Evolutionary conservation across 2,797 vertebrate species (phyloP).

Genomic region (Chanos chanos): DNA sequence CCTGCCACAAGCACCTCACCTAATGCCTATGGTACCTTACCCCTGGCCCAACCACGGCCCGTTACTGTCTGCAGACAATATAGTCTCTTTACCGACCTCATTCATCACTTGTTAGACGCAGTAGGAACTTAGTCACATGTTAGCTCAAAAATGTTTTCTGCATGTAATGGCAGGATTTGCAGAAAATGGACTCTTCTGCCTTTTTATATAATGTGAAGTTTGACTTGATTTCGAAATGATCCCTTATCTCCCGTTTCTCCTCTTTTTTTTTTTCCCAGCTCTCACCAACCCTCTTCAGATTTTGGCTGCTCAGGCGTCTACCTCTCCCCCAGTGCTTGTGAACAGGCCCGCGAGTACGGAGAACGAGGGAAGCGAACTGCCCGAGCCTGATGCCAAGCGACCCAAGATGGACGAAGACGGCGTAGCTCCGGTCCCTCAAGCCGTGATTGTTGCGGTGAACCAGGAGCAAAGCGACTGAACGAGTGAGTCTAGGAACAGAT

Average conservation of each 20-base stretch:
- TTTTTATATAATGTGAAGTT: too few species aligned
- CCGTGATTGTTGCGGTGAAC: slow-evolving; percentile 73
- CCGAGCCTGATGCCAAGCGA: slow-evolving; percentile 84
- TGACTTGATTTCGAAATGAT: neutral
- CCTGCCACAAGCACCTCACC: slow-evolving; percentile 74
- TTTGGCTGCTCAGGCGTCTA: slow-evolving; percentile 93
- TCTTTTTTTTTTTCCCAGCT: slow-evolving; percentile 61
- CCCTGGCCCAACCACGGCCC: neutral
- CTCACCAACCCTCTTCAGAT: slow-evolving; percentile 93
- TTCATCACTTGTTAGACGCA: too few species aligned
- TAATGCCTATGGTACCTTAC: slow-evolving; percentile 77
- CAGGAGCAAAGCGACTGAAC: slow-evolving; percentile 49
- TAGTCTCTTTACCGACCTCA: neutral
- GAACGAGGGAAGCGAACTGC: slow-evolving; percentile 59
- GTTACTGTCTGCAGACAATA: neutral
- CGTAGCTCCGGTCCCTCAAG: slow-evolving; percentile 64
- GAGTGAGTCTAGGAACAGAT: slow-evolving; percentile 37
- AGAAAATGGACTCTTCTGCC: neutral
- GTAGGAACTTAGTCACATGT: too few species aligned
- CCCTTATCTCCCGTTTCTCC: neutral
- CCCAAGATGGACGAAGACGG: slow-evolving; percentile 80
- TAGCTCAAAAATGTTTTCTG: neutral
- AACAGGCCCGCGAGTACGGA: slow-evolving; percentile 71
- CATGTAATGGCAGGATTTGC: neutral
- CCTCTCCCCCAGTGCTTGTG: slow-evolving; percentile 87